phyloP scores from a whole-genome alignment of 2,797 vertebrate species.

The Salmo trutta region DNA sequence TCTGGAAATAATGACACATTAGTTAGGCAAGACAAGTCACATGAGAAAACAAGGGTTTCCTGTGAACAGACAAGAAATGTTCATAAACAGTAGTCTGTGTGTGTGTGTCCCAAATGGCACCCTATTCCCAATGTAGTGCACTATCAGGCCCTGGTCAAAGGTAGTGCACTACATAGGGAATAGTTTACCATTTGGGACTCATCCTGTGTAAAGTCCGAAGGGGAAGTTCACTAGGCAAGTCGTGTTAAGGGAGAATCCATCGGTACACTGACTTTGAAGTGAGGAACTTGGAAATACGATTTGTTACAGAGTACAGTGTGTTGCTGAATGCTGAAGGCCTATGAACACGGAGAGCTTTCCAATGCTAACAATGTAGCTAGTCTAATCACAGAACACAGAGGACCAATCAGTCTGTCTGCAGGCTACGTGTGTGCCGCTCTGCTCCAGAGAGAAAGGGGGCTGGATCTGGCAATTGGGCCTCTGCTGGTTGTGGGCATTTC shows the following conservation, averaged over 20 bases:
- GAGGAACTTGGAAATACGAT: conserved; percentile 36
- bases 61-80: conserved; percentile 41
- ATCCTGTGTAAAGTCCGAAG: too few species aligned
- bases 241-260: conserved; percentile 19
- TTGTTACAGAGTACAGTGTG: conserved; percentile 23
- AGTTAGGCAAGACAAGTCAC: conserved; percentile 23
- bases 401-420: conserved; percentile 67
- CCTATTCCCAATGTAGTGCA: background rate
- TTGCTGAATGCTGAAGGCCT: conserved; percentile 16
- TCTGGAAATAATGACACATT: conserved; percentile 58
- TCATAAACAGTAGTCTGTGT: conserved; percentile 46
- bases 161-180: too few species aligned
- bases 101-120: background rate
- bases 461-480: conserved; percentile 33
- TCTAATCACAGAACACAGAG: conserved; percentile 61
- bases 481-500: conserved; percentile 47
- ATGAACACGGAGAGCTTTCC: conserved; percentile 38
- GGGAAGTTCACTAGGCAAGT: too few species aligned
- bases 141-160: background rate
- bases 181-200: too few species aligned
- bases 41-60: conserved; percentile 36
- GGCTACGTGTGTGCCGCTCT: conserved; percentile 38
- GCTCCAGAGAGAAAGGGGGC: conserved; percentile 3
- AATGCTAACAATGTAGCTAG: conserved; percentile 53
- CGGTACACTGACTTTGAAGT: conserved; percentile 34